Conservation (phyloP, 2,797 vertebrate genomes). For the Stomatorhinus walkeri region DNA sequence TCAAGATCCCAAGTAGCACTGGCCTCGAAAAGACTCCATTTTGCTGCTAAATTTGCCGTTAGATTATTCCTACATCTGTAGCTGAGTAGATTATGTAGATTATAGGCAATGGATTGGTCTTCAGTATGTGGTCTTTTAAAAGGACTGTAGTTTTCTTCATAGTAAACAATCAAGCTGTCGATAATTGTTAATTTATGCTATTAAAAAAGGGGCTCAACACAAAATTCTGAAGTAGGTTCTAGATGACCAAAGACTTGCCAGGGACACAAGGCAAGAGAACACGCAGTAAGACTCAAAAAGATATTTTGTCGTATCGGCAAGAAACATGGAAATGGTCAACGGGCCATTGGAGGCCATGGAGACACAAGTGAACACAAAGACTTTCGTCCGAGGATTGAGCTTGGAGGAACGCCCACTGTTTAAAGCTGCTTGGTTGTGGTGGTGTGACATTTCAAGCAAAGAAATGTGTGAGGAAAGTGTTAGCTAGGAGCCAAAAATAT, state of each 20-base stretch:
- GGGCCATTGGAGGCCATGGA: not conserved
- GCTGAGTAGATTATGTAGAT: not conserved
- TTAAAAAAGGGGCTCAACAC: not conserved
- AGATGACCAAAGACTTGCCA: not conserved
- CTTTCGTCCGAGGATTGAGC: not conserved
- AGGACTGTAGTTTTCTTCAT: not conserved
- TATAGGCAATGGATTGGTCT: not conserved
- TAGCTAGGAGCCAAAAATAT: not conserved
- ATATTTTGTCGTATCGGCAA: not conserved
- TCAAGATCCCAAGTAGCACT: not conserved
- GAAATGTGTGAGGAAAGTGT: conserved; percentile 8
- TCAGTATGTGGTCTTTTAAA: not conserved
- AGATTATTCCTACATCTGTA: not conserved
- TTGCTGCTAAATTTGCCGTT: not conserved
- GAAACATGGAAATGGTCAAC: not conserved
- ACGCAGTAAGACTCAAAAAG: not conserved
- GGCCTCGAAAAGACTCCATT: not conserved
- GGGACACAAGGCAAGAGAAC: not conserved
- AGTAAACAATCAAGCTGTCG: not conserved
- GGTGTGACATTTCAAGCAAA: conserved; percentile 5
- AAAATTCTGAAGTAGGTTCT: not conserved
- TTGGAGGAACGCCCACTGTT: conserved; percentile 7
- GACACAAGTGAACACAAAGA: not conserved
- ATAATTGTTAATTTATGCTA: not conserved
- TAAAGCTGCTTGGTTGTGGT: not conserved